phyloP scores from a whole-genome alignment of 2,797 vertebrate genomes.

The Somateria mollissima region DNA sequence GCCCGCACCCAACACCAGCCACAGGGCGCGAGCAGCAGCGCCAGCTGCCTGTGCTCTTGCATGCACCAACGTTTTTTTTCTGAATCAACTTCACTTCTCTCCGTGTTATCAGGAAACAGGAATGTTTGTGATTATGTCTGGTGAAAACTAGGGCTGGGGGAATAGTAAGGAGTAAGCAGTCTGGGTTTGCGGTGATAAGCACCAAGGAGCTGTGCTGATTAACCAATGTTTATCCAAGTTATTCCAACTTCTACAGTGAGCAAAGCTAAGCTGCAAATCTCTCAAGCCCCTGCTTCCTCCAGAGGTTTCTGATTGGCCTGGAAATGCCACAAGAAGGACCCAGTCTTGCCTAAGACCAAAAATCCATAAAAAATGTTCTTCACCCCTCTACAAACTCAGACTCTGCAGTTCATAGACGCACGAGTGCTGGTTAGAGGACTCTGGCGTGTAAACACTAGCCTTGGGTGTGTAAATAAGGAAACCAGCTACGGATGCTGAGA shows the following conservation, averaged over 20 bases:
- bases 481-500: not conserved
- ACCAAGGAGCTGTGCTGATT: conserved; percentile 4
- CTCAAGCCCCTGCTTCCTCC: not conserved
- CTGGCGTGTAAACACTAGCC: not conserved
- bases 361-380: not conserved
- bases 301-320: conserved; percentile 15
- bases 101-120: conserved; percentile 29
- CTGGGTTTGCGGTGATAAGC: conserved; percentile 39
- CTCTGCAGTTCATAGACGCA: not conserved
- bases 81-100: not conserved
- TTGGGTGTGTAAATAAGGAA: not conserved
- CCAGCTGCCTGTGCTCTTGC: conserved; percentile 1
- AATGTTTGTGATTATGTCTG: conserved; percentile 50
- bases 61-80: not conserved
- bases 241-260: conserved; percentile 25
- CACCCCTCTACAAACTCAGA: not conserved
- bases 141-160: conserved; percentile 1
- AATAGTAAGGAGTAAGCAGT: conserved; percentile 28
- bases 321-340: not conserved
- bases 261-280: conserved; percentile 17
- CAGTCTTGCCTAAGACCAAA: not conserved
- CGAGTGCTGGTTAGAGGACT: not conserved
- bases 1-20: not conserved
- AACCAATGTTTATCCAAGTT: conserved; percentile 39
- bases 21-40: not conserved